Evolutionary conservation across 2,888 invertebrate genomes (phyloP).

Genomic region (Orchesellides sinensis): DNA sequence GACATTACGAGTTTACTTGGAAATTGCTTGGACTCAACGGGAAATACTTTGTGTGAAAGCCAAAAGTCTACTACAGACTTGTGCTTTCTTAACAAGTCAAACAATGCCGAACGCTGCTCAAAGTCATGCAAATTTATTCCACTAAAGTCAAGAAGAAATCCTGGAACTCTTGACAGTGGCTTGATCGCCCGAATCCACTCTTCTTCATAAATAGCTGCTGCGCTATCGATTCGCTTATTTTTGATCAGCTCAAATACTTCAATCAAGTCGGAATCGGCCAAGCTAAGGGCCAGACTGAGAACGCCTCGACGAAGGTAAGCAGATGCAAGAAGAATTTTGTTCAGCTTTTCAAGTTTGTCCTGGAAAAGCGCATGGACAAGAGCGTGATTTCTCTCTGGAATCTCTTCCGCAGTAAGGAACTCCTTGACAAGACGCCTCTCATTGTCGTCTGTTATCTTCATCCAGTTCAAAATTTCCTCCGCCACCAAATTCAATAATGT

Average conservation of each 20-base stretch:
- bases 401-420: conserved; percentile 43
- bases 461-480: conserved; percentile 11
- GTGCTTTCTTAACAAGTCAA: conserved; percentile 41
- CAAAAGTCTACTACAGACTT: conserved; percentile 60
- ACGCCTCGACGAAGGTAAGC: conserved; percentile 61
- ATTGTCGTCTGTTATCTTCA: not conserved
- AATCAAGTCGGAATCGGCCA: conserved; percentile 11
- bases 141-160: not conserved
- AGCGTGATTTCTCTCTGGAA: conserved; percentile 13
- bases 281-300: conserved; percentile 59
- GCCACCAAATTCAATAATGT: conserved; percentile 8
- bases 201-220: no score
- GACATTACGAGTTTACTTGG: conserved; percentile 60
- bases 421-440: not conserved
- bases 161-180: not conserved
- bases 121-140: conserved; percentile 50
- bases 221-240: no score
- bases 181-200: conserved; percentile 32
- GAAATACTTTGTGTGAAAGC: conserved; percentile 47
- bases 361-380: conserved; percentile 25
- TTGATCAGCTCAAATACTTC: conserved; percentile 21
- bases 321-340: conserved; percentile 51
- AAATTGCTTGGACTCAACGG: conserved; percentile 61
- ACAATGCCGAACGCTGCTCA: conserved; percentile 32
- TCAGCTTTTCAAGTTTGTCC: not conserved